phyloP scores from a whole-genome alignment of 2,797 vertebrate species.

The Crocodylus rhombifer region DNA sequence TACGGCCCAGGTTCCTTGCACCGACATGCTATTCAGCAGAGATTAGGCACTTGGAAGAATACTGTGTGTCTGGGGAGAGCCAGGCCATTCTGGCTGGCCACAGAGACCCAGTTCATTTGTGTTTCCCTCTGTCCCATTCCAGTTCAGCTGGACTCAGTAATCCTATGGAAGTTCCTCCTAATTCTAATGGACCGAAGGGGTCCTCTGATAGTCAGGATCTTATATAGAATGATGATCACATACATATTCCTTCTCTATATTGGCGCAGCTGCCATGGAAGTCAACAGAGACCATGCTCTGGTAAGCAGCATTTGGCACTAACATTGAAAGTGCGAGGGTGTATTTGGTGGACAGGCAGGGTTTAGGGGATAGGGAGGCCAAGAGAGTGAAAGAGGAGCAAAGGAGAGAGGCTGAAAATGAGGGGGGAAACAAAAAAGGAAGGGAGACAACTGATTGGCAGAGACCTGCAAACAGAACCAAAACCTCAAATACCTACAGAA shows the following conservation, averaged over 20 bases:
- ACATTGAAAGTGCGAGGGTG: rapidly evolving
- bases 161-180: not conserved
- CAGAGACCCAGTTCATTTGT: not conserved
- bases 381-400: not conserved
- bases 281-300: rapidly evolving
- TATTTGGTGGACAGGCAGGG: not conserved
- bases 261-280: not conserved
- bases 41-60: rapidly evolving
- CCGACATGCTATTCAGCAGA: not conserved
- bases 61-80: not conserved
- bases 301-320: not conserved
- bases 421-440: not conserved
- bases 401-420: no score
- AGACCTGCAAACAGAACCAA: not conserved
- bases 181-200: not conserved
- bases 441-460: rapidly evolving
- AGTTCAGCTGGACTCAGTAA: not conserved
- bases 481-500: not conserved
- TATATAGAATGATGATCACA: not conserved
- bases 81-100: not conserved
- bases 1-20: not conserved
- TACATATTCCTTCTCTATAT: not conserved
- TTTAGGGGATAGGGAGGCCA: not conserved
- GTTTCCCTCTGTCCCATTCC: not conserved
- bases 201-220: not conserved